A percentile compares a stretch with the other conserved stretches of the same genome.
Conservation (phyloP, 2,888 invertebrate species). For the Mythimna lalbum region DNA sequence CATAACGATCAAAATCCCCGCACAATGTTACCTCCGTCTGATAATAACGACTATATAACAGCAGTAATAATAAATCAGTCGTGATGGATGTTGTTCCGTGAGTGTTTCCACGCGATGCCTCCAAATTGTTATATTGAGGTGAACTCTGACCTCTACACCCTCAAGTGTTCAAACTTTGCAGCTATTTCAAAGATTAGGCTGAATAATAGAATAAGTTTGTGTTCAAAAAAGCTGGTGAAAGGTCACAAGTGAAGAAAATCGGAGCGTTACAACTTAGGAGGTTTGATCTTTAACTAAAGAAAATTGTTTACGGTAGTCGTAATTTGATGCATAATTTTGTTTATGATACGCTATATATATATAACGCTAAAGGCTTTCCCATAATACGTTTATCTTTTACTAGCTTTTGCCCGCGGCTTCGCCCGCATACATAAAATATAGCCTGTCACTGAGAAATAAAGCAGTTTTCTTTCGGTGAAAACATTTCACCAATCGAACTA, state of each 20-base stretch:
- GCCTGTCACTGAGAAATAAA: no score
- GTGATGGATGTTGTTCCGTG: slow-evolving; percentile 51
- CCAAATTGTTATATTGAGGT: slow-evolving; percentile 31
- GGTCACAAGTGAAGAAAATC: slow-evolving; percentile 9
- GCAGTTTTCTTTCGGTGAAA: no score
- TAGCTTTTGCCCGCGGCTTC: no score
- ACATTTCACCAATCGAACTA: no score
- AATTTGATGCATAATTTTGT: slow-evolving; percentile 9
- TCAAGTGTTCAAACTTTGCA: slow-evolving; percentile 22
- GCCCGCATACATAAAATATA: no score
- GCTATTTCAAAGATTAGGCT: slow-evolving; percentile 41
- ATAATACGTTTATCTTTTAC: no score
- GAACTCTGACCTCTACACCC: slow-evolving; percentile 49
- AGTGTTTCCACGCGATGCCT: slow-evolving; percentile 57
- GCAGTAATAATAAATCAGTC: slow-evolving; percentile 48
- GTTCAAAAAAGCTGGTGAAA: slow-evolving; percentile 11
- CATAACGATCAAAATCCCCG: slow-evolving; percentile 13
- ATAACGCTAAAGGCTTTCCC: no score
- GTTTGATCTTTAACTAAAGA: slow-evolving; percentile 12
- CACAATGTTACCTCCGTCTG: slow-evolving; percentile 15
- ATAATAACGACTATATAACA: slow-evolving; percentile 46
- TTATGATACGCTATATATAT: no score
- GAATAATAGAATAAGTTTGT: slow-evolving; percentile 33
- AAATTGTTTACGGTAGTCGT: slow-evolving; percentile 1
- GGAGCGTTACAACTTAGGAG: not conserved